Percentiles rank a stretch among this genome's conserved stretches.
These are phyloP conservation scores for Acanthosepion lycidas DNA, from an alignment of 2,888 invertebrate species.

Conservation along the genomic window DNA sequence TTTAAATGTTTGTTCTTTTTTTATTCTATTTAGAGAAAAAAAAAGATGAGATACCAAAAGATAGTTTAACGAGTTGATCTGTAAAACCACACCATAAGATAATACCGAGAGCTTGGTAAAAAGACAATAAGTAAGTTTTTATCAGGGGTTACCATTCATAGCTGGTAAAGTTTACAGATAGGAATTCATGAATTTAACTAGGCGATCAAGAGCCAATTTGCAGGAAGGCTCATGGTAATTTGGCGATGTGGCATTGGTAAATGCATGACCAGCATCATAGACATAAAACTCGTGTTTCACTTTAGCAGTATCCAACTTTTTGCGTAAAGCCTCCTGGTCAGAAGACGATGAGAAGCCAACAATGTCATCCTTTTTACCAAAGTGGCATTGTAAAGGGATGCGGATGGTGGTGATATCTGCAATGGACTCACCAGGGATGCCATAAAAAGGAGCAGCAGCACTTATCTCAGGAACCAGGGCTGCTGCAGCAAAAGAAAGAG, in stretches of 20 bases:
- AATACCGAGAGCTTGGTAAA: not conserved
- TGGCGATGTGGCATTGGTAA: slow-evolving; percentile 60
- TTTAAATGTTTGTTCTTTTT: not conserved
- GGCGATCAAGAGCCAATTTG: slow-evolving; percentile 55
- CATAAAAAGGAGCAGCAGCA: slow-evolving; percentile 71
- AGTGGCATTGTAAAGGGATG: slow-evolving; percentile 70
- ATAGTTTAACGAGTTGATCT: not conserved
- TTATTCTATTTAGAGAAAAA: not conserved
- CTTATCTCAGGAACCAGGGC: slow-evolving; percentile 61
- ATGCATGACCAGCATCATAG: slow-evolving; percentile 65
- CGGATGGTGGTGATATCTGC: slow-evolving; percentile 65
- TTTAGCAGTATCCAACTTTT: slow-evolving; percentile 58
- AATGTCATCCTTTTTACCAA: slow-evolving; percentile 63
- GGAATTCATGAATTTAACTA: slow-evolving; percentile 62
- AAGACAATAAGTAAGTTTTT: not conserved
- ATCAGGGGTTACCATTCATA: not conserved
- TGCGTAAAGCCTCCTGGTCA: slow-evolving; percentile 59
- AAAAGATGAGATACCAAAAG: not conserved
- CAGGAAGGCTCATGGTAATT: slow-evolving; percentile 60
- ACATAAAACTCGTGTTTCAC: slow-evolving; percentile 59
- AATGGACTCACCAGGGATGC: slow-evolving; percentile 61
- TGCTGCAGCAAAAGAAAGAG: slow-evolving; percentile 65
- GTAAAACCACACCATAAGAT: not conserved
- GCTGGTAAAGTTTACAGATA: slow-evolving; percentile 52
- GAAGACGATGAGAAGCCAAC: slow-evolving; percentile 66